A percentile compares a stretch with the other conserved stretches of the same genome.
Conservation (phyloP, 2,888 invertebrate genomes). For the Polydrusus pterygomalis region DNA sequence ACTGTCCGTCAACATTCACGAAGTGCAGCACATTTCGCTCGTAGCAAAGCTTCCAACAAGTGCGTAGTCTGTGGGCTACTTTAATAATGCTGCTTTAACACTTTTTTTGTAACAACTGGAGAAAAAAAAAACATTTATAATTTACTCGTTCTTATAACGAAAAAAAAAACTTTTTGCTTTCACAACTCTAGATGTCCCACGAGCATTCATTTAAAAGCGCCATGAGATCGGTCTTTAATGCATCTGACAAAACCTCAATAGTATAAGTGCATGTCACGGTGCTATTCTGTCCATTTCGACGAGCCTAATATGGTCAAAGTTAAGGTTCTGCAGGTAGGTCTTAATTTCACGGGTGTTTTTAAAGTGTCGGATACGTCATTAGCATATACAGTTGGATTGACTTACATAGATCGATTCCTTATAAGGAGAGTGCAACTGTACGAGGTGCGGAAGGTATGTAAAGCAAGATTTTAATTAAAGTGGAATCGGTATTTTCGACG, state of each 20-base stretch:
- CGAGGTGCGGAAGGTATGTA: slow-evolving; percentile 16
- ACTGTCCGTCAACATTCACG: too few relatives aligned
- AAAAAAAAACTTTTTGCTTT: slow-evolving; percentile 1
- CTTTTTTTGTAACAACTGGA: too few relatives aligned
- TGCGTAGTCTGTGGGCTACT: too few relatives aligned
- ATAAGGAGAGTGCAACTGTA: slow-evolving; percentile 14
- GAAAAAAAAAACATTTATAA: too few relatives aligned
- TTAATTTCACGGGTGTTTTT: slow-evolving; percentile 43
- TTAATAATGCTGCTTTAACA: too few relatives aligned
- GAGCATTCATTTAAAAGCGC: slow-evolving; percentile 5
- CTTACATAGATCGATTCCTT: slow-evolving; percentile 28
- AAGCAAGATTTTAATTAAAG: too few relatives aligned
- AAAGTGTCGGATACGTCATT: slow-evolving; percentile 37
- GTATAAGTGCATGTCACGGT: slow-evolving; percentile 21
- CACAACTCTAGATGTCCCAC: neutral
- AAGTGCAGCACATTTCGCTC: too few relatives aligned
- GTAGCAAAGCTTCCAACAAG: too few relatives aligned
- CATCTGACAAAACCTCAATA: slow-evolving; percentile 13
- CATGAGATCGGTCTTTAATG: slow-evolving; percentile 12
- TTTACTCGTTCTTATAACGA: neutral
- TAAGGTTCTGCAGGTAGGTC: slow-evolving; percentile 35
- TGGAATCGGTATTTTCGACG: too few relatives aligned
- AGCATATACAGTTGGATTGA: slow-evolving; percentile 33
- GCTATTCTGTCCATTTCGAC: slow-evolving; percentile 21
- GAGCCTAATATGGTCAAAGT: slow-evolving; percentile 28